These are phyloP conservation scores for Ceuthmochares aereus DNA, from an alignment of 2,113 vertebrate species.

Conservation along the genomic window DNA sequence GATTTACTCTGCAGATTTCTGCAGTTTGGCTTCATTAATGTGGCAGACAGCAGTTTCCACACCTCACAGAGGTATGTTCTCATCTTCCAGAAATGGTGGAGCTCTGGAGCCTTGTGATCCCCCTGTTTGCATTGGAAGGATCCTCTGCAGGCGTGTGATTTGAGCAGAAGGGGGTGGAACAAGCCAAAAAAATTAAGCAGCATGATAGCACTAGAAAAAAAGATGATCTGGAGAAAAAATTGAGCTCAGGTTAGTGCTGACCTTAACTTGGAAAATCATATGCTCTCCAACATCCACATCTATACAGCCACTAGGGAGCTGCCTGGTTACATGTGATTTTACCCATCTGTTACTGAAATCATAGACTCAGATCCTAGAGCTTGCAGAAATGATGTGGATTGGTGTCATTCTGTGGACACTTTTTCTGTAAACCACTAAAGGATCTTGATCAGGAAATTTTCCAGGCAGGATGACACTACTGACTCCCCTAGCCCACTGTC, in stretches of 20 bases:
- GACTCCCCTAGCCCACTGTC: not conserved
- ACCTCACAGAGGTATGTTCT: conserved; percentile 19
- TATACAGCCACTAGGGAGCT: conserved; percentile 60
- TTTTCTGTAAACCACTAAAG: not conserved
- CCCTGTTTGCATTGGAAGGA: not conserved
- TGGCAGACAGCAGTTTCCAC: conserved; percentile 26
- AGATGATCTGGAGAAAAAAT: not conserved
- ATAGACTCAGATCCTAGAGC: not conserved
- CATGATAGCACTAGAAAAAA: not conserved
- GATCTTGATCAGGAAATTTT: not conserved
- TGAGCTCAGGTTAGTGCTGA: conserved; percentile 32
- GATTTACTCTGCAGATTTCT: not conserved
- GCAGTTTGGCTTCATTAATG: not conserved
- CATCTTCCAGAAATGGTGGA: not conserved
- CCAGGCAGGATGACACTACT: not conserved
- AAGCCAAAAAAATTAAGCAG: not conserved
- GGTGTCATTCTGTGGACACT: not conserved
- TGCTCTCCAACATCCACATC: not conserved
- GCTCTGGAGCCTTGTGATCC: not conserved
- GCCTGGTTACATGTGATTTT: conserved; percentile 52
- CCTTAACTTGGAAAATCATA: not conserved
- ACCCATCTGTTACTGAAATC: not conserved
- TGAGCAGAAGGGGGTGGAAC: not conserved
- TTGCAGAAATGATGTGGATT: not conserved
- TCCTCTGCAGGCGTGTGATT: not conserved